phyloP scores from a whole-genome alignment of 2,113 vertebrate species.

The Gambusia holbrooki region DNA sequence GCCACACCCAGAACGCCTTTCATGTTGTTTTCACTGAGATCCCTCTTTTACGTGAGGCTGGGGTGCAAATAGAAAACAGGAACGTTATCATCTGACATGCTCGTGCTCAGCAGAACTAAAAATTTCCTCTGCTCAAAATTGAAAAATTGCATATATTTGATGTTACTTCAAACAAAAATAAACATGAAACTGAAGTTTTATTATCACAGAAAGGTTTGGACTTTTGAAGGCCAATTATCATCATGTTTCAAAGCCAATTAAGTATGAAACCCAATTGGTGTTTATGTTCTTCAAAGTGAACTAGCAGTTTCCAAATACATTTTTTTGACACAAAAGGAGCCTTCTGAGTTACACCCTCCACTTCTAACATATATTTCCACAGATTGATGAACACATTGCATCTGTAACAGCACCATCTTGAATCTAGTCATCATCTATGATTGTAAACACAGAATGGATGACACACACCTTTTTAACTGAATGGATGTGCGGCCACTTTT shows the following conservation, averaged over 20 bases:
- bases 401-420: too few relatives aligned
- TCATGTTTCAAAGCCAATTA: not conserved
- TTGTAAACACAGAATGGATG: too few relatives aligned
- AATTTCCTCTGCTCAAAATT: not conserved
- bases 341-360: too few relatives aligned
- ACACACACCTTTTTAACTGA: not conserved
- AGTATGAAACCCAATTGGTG: not conserved
- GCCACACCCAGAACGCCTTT: constrained; percentile 58
- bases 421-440: too few relatives aligned
- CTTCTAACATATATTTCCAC: too few relatives aligned
- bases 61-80: constrained; percentile 1
- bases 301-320: too few relatives aligned
- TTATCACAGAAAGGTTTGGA: too few relatives aligned
- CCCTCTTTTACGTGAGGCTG: not conserved
- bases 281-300: too few relatives aligned
- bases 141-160: not conserved
- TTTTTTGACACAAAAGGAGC: too few relatives aligned
- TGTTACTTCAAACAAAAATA: not conserved
- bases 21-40: constrained; percentile 38
- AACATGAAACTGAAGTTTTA: not conserved
- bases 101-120: not conserved
- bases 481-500: not conserved
- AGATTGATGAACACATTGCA: too few relatives aligned
- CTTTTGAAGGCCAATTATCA: not conserved
- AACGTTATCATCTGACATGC: not conserved